A percentile compares a stretch with the other conserved stretches of the same genome.
Conservation (phyloP, 2,113 vertebrate genomes). For the Mus musculus region GRCm39 chr8:36992501-36993000, state of each 20-base stretch:
- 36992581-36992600: not conserved
- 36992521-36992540: not conserved
- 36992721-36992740: too few species aligned
- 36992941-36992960: not conserved
- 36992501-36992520: not conserved
- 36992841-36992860: not conserved
- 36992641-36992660: too few species aligned
- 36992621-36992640: too few species aligned
- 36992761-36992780: not conserved
- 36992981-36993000: too few species aligned
- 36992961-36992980: too few species aligned
- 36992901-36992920: not conserved
- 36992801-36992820: not conserved
- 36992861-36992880: not conserved
- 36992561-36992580: not conserved
- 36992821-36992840: not conserved
- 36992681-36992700: too few species aligned
- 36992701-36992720: too few species aligned
- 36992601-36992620: not conserved
- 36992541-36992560: not conserved
- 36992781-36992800: not conserved
- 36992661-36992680: too few species aligned
- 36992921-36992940: too few species aligned
- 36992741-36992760: too few species aligned
- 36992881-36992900: not conserved